Evolutionary conservation across 1,140 invertebrate species (phyloP).

Genomic region (Notospermus geniculatus): DNA sequence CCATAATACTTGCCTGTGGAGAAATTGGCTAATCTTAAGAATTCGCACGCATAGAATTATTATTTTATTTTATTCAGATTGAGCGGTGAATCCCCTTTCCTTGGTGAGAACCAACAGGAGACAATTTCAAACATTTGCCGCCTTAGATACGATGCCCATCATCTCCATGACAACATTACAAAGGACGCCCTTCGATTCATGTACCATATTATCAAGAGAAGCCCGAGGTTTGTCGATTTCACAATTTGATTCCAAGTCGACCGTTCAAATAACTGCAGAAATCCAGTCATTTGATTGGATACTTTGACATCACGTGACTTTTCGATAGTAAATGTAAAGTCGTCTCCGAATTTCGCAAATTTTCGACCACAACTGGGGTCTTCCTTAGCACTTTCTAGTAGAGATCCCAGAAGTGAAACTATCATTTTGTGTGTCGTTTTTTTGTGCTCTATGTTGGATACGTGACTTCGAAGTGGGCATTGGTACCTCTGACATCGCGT

Average conservation of each 20-base stretch:
- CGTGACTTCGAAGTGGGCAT: too few species aligned
- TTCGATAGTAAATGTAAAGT: too few species aligned
- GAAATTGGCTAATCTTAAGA: too few species aligned
- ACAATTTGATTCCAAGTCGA: constrained; percentile 10
- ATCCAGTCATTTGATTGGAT: too few species aligned
- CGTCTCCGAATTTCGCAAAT: too few species aligned
- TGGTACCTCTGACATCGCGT: too few species aligned
- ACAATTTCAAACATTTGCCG: constrained; percentile 88
- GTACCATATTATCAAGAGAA: constrained; percentile 90
- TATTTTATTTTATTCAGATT: constrained; percentile 58
- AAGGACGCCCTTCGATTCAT: constrained; percentile 92
- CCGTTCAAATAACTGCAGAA: constrained; percentile 6
- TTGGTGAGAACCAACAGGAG: constrained; percentile 75
- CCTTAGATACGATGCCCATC: constrained; percentile 90
- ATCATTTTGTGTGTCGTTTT: too few species aligned
- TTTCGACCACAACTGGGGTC: neutral
- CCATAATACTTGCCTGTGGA: too few species aligned
- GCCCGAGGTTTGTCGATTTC: constrained; percentile 70
- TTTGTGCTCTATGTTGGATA: too few species aligned
- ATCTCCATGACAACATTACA: constrained; percentile 90
- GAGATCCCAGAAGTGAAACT: too few species aligned
- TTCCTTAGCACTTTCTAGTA: too few species aligned
- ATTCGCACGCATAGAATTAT: constrained; percentile 12
- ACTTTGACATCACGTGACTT: too few species aligned
- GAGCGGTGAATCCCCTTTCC: constrained; percentile 90